These are phyloP conservation scores for Poeciliopsis presidionis DNA, from an alignment of 2,797 vertebrate genomes.

Conservation along the genomic window DNA sequence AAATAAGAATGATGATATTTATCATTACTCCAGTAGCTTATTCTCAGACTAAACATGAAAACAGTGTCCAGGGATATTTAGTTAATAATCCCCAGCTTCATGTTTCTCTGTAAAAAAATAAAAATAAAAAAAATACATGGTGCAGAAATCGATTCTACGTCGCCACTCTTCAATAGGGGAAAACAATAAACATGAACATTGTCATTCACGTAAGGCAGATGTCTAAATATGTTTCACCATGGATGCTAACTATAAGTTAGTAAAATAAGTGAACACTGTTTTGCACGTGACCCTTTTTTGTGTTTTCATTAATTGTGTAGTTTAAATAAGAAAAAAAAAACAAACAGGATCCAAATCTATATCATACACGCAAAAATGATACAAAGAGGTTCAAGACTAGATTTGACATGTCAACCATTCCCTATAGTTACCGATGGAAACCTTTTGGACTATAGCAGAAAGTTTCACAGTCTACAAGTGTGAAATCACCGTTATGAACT, in stretches of 20 bases:
- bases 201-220: neutral
- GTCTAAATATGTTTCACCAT: neutral
- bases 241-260: neutral
- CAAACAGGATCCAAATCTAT: neutral
- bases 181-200: neutral
- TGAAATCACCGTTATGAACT: neutral
- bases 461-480: neutral
- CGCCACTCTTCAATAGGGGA: neutral
- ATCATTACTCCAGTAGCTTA: neutral
- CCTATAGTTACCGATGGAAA: neutral
- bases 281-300: constrained; percentile 13
- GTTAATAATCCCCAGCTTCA: neutral
- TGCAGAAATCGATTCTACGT: neutral
- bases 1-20: neutral
- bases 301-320: constrained; percentile 22
- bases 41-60: neutral
- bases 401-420: constrained; percentile 78
- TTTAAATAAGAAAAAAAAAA: constrained; percentile 37
- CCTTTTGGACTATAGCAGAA: neutral
- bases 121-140: neutral
- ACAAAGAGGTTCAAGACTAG: constrained; percentile 61
- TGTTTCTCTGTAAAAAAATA: neutral
- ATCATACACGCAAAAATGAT: neutral
- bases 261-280: constrained; percentile 18
- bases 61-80: neutral